Evolutionary conservation across 2,797 vertebrate genomes (phyloP).

Genomic region (Lepilemur ruficaudatus): DNA sequence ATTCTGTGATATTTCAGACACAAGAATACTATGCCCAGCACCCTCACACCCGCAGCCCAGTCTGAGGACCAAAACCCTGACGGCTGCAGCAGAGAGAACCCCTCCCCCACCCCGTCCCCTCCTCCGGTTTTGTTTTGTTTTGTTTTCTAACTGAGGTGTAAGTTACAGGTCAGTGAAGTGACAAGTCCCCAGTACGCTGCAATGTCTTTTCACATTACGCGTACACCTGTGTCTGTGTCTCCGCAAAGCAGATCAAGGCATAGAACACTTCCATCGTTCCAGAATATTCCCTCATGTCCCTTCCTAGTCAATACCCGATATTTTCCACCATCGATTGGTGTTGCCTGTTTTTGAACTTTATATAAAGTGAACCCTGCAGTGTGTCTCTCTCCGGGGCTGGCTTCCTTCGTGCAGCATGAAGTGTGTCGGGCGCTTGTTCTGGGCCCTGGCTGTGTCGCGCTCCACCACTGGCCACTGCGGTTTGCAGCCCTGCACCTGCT

Average conservation of each 20-base stretch:
- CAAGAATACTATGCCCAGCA: background rate
- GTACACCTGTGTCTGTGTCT: too few species aligned
- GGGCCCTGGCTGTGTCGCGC: background rate
- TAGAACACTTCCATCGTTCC: background rate
- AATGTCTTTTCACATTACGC: background rate
- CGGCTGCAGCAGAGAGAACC: background rate
- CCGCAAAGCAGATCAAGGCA: background rate
- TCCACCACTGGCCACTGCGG: rapidly evolving
- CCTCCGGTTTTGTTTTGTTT: background rate
- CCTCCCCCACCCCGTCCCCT: background rate
- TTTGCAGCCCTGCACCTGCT: too few species aligned
- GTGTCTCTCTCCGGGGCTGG: background rate
- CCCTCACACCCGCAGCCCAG: background rate
- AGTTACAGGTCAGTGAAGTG: background rate
- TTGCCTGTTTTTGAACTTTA: background rate
- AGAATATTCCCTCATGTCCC: background rate
- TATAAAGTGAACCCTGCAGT: too few species aligned
- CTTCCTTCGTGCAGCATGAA: background rate
- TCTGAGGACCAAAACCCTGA: background rate
- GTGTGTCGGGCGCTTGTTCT: background rate
- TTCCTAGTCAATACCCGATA: rapidly evolving
- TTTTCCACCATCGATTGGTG: background rate
- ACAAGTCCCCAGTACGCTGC: background rate
- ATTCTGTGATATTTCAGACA: background rate
- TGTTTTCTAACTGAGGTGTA: background rate